Evolutionary conservation across 2,888 invertebrate species (phyloP).

Genomic region (Psylliodes chrysocephalus): DNA sequence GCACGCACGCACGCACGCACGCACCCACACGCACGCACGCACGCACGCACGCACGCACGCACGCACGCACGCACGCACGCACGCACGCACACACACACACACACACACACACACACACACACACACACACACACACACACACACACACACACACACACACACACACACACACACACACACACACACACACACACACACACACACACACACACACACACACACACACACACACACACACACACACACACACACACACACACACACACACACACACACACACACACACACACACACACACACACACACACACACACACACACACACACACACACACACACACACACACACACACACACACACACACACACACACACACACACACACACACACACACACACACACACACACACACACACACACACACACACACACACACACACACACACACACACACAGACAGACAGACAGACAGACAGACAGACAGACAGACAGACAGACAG

Average conservation of each 20-base stretch:
- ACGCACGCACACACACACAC: too few species aligned
- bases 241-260: conserved; percentile 15
- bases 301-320: conserved; percentile 9
- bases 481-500: conserved; percentile 21
- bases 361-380: conserved; percentile 15
- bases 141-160: conserved; percentile 12
- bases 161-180: conserved; percentile 12
- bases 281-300: conserved; percentile 9
- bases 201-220: conserved; percentile 10
- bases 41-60: too few species aligned
- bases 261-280: conserved; percentile 14
- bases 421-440: conserved; percentile 15
- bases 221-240: conserved; percentile 12
- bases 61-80: too few species aligned
- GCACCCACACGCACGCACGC: too few species aligned
- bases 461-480: conserved; percentile 19
- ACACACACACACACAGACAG: conserved; percentile 10
- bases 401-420: conserved; percentile 10
- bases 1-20: too few species aligned
- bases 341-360: conserved; percentile 13
- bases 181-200: conserved; percentile 13
- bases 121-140: conserved; percentile 17
- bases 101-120: conserved; percentile 12
- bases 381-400: conserved; percentile 13
- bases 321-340: conserved; percentile 7